These are phyloP conservation scores for Mesocentrotus franciscanus DNA, from an alignment of 53 echinoderm and acorn worm genomes.

Conservation along the genomic window DNA sequence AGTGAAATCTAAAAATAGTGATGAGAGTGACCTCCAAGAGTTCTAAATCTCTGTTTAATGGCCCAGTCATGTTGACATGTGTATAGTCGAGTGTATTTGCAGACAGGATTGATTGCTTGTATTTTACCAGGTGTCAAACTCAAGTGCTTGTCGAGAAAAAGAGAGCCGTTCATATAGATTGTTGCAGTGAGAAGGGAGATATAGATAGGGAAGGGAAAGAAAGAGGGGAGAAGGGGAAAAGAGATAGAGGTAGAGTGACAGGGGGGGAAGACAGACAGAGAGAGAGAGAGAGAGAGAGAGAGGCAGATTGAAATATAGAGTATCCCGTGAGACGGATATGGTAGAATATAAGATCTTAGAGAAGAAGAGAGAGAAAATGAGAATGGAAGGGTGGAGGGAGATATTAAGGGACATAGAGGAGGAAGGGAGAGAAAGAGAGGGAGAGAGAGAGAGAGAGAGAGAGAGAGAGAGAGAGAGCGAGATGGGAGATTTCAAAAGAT, in stretches of 20 bases:
- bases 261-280: not conserved
- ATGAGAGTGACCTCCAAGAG: slow-evolving; percentile 5
- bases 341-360: not conserved
- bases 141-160: slow-evolving; percentile 28
- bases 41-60: slow-evolving; percentile 60
- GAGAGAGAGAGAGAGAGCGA: not conserved
- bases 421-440: not conserved
- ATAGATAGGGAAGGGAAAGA: not conserved
- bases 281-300: not conserved
- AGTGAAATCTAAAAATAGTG: slow-evolving; percentile 40
- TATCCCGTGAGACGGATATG: too few species aligned
- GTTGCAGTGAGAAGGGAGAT: not conserved
- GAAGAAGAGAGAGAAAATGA: not conserved
- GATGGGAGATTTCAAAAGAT: not conserved
- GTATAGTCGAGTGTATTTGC: slow-evolving; percentile 44
- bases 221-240: not conserved
- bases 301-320: not conserved
- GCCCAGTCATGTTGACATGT: slow-evolving; percentile 39
- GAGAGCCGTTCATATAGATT: slow-evolving; percentile 38
- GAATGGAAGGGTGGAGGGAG: not conserved
- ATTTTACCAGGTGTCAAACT: slow-evolving; percentile 58
- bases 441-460: too few species aligned
- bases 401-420: not conserved
- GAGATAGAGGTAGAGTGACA: not conserved
- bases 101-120: slow-evolving; percentile 52